phyloP scores from a whole-genome alignment of 1,140 invertebrate genomes.

The Habropoda laboriosa region DNA sequence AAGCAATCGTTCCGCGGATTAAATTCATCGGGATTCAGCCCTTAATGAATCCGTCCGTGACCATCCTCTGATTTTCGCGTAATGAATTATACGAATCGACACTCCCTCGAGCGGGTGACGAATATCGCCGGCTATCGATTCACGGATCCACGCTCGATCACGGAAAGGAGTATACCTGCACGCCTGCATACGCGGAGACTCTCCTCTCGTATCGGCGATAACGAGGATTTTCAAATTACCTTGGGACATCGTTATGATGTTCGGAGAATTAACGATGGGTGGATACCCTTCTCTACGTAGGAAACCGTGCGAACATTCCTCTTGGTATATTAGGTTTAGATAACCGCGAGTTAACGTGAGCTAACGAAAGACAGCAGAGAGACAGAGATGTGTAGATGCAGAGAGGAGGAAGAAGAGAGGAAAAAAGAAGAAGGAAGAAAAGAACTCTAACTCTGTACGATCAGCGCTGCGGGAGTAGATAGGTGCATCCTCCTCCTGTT shows the following conservation, averaged over 20 bases:
- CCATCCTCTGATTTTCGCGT: constrained; percentile 33
- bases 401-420: background rate
- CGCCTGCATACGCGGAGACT: background rate
- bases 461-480: constrained; percentile 41
- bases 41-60: constrained; percentile 58
- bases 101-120: constrained; percentile 42
- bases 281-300: constrained; percentile 38
- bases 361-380: background rate
- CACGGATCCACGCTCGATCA: constrained; percentile 36
- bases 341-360: constrained; percentile 53
- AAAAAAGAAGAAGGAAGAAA: background rate
- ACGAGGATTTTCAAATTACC: constrained; percentile 62
- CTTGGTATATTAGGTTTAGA: constrained; percentile 47
- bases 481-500: constrained; percentile 37
- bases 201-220: constrained; percentile 26
- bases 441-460: constrained; percentile 40
- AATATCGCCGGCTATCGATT: constrained; percentile 48
- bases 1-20: constrained; percentile 45
- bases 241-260: constrained; percentile 48
- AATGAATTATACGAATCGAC: constrained; percentile 60
- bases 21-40: constrained; percentile 33
- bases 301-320: constrained; percentile 43
- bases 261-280: constrained; percentile 60
- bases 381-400: background rate
- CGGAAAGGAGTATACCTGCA: constrained; percentile 1